These are phyloP conservation scores for Peromyscus nudipes DNA, from an alignment of 2,797 vertebrate genomes.

Conservation along the genomic window DNA sequence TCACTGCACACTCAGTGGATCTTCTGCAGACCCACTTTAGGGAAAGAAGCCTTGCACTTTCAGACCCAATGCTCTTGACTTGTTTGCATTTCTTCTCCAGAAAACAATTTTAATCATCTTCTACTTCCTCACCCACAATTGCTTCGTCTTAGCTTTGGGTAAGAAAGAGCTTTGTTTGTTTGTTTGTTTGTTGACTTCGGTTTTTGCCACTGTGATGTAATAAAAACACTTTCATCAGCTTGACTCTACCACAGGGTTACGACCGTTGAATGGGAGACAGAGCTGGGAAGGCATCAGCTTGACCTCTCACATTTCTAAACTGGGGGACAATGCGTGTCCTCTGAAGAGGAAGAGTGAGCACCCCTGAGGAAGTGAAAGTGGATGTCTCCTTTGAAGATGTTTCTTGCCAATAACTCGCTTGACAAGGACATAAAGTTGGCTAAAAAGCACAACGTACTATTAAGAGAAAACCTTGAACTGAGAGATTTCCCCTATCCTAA, in stretches of 20 bases:
- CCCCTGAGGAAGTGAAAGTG: slow-evolving; percentile 71
- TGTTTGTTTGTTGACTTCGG: neutral
- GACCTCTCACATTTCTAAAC: neutral
- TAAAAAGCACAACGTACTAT: slow-evolving; percentile 58
- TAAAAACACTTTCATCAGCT: slow-evolving; percentile 72
- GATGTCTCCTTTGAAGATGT: slow-evolving; percentile 56
- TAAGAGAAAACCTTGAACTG: slow-evolving; percentile 53
- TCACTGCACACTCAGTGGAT: neutral
- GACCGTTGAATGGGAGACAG: neutral
- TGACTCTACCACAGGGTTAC: neutral
- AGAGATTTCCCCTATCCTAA: slow-evolving; percentile 54
- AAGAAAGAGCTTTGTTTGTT: neutral
- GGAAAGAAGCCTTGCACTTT: slow-evolving; percentile 22
- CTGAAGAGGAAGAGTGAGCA: slow-evolving; percentile 41
- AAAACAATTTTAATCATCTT: slow-evolving; percentile 57
- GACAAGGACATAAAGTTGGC: slow-evolving; percentile 63
- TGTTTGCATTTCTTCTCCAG: slow-evolving; percentile 61
- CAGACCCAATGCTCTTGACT: neutral
- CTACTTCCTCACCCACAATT: slow-evolving; percentile 53
- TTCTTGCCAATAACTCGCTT: slow-evolving; percentile 51
- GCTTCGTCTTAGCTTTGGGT: slow-evolving; percentile 47
- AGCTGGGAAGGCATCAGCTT: slow-evolving; percentile 29
- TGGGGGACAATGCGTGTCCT: neutral
- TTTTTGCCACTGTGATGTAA: slow-evolving; percentile 49
- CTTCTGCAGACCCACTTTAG: neutral